Base-by-base conservation (phyloP, 2,113 vertebrate species). In the Chloroceryle aenea region DNA sequence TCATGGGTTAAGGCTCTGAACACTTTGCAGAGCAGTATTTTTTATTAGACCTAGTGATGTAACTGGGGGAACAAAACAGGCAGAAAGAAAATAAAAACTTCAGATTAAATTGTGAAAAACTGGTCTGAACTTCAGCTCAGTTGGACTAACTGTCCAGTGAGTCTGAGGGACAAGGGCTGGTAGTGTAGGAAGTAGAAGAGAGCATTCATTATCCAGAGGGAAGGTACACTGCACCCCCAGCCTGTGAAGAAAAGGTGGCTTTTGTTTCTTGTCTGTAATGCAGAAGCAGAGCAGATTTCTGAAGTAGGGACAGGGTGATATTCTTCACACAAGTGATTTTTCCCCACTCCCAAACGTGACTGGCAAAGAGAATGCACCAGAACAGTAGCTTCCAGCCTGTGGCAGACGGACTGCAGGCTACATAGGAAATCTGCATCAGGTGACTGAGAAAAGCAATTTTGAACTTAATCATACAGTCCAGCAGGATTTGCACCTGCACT, bases 211-310 rank as follows among this genome's bases (percentile, higher is more conserved):
- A 76, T 21, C 48, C 64, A 80, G 7, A 53, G 8, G 12, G 30
- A 95, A 56, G 36, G 52, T 5, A 36, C 0, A 14, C 11, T 20
- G 42, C 17, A 3, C 3, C 8, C 21, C 0, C 1, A 84, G 8
- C 27, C 38, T 48, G 6, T 45, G 50, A 76, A 53, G 42, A 79
- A 61, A 3, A 64, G 9, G 38, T 25, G 14, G 1, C 29, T 84
- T 74, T 80, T 1, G 17, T 64, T 85, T 77, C 40, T 29, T 47
- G 10, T 19, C 30, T 62, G 14, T 43, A 89, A 61, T 19, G 30
- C n/a, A 55, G 36, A 89, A 40, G 48, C 12, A 69, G 15, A 78
- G 11, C 10, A 20, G 50, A 45, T 17, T 83, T 52, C 53, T 58
- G 27, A 91, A 56, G 12, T 30, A 78, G 69, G 38, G 91, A 38